Conservation (phyloP, 2,888 invertebrate species). For the Gnatocerus cornutus region DNA sequence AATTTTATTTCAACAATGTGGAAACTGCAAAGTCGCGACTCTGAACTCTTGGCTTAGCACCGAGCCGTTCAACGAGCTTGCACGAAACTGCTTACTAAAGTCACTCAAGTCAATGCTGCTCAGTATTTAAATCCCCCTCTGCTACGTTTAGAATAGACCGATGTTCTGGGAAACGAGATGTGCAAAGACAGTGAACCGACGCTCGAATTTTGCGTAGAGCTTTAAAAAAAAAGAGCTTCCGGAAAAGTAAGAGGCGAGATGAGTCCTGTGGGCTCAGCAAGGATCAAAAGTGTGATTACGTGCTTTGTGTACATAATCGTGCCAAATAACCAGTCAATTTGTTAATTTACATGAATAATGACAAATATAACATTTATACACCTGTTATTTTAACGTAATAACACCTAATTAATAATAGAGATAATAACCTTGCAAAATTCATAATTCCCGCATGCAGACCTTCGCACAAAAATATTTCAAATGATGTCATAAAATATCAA, state of each 20-base stretch:
- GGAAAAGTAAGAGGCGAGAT: no score
- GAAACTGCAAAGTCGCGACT: background rate
- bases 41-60: background rate
- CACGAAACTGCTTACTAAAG: slow-evolving; percentile 45
- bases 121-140: slow-evolving; percentile 51
- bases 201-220: background rate
- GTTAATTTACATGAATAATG: slow-evolving; percentile 37
- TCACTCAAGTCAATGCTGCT: slow-evolving; percentile 38
- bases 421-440: slow-evolving; percentile 47
- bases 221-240: slow-evolving; percentile 1
- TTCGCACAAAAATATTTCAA: slow-evolving; percentile 37
- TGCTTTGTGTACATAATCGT: background rate
- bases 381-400: slow-evolving; percentile 24
- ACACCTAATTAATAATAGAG: slow-evolving; percentile 33
- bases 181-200: slow-evolving; percentile 34
- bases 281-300: background rate
- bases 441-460: slow-evolving; percentile 42
- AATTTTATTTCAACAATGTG: slow-evolving; percentile 17
- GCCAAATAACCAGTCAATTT: slow-evolving; percentile 6
- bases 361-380: slow-evolving; percentile 29
- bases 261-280: no score
- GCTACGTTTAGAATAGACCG: slow-evolving; percentile 36
- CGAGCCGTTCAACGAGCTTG: slow-evolving; percentile 21
- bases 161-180: slow-evolving; percentile 42
- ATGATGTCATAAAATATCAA: slow-evolving; percentile 35